These are phyloP conservation scores for Panagrolaimus sp. DNA, from an alignment of 1,140 invertebrate species.

Conservation along the genomic window DNA sequence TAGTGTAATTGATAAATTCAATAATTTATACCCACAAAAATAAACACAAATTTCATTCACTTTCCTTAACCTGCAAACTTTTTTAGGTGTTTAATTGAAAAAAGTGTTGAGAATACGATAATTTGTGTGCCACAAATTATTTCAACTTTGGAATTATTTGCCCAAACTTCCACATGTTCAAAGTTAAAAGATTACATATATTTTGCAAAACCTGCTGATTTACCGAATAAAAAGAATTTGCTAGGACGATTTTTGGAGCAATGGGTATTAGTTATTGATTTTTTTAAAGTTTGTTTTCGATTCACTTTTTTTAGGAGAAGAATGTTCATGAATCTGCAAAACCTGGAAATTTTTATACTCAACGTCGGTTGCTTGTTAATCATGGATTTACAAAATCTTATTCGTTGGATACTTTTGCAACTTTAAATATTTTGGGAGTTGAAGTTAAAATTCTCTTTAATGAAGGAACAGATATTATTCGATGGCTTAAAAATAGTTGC, in stretches of 20 bases:
- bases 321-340: neutral
- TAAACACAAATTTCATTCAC: too few species aligned
- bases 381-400: neutral
- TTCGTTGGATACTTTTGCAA: neutral
- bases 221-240: too few species aligned
- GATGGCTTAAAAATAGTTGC: neutral
- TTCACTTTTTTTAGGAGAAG: neutral
- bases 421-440: neutral
- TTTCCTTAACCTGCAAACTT: neutral
- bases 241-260: too few species aligned
- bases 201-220: too few species aligned
- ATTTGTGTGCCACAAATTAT: constrained; percentile 10
- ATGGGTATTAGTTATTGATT: too few species aligned
- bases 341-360: neutral
- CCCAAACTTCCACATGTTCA: neutral
- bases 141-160: constrained; percentile 3
- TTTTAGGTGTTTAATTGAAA: neutral
- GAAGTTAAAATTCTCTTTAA: constrained; percentile 10
- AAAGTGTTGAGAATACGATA: neutral
- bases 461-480: neutral
- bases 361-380: neutral
- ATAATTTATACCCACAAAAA: too few species aligned
- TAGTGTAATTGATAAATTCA: too few species aligned
- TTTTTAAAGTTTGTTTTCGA: too few species aligned
- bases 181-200: too few species aligned